Conservation (phyloP, 1,140 invertebrate species). For the Drosophila arizonae region DNA sequence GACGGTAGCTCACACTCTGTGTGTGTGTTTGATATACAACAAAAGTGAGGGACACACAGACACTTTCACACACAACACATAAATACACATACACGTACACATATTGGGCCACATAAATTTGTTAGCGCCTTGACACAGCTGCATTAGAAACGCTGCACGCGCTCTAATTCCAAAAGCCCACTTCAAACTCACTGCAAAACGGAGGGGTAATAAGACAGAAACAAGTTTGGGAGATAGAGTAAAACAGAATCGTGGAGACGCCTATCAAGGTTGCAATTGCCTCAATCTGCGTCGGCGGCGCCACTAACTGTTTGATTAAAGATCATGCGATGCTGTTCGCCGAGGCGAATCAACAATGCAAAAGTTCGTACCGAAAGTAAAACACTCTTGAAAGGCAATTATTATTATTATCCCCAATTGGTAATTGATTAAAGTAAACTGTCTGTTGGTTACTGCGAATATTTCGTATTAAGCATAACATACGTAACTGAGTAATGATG, state of each 20-base stretch:
- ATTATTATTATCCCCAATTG: too few relatives aligned
- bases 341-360: neutral
- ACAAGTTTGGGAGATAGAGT: neutral
- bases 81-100: slow-evolving; percentile 15
- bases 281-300: slow-evolving; percentile 69
- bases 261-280: slow-evolving; percentile 67
- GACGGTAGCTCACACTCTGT: slow-evolving; percentile 29
- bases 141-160: slow-evolving; percentile 63
- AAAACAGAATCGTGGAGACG: slow-evolving; percentile 1
- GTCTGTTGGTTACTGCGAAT: neutral
- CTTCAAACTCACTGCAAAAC: slow-evolving; percentile 14
- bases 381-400: slow-evolving; percentile 6
- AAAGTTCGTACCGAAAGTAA: neutral
- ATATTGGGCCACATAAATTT: slow-evolving; percentile 66
- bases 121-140: slow-evolving; percentile 70
- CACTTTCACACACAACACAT: slow-evolving; percentile 16
- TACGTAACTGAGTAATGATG: slow-evolving; percentile 14
- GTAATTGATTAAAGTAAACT: too few relatives aligned
- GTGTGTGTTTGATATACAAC: neutral
- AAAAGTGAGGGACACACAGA: neutral
- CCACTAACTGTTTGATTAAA: slow-evolving; percentile 73
- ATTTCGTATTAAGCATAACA: slow-evolving; percentile 12
- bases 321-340: slow-evolving; percentile 38
- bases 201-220: slow-evolving; percentile 3
- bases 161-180: slow-evolving; percentile 58